These are phyloP conservation scores for Coptotermes formosanus DNA, from an alignment of 1,140 invertebrate species.

Conservation along the genomic window DNA sequence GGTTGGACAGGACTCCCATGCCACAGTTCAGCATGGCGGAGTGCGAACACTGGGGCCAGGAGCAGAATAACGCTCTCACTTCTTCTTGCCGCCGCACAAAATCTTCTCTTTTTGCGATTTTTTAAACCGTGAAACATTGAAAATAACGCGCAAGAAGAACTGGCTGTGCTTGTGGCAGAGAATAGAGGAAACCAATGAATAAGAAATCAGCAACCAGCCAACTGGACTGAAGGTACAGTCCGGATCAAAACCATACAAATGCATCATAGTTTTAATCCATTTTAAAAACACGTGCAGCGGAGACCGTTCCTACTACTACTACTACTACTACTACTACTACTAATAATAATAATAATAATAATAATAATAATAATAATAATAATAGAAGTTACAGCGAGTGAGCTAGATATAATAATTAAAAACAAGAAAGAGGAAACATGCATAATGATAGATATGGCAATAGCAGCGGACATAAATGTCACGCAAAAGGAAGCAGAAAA, in stretches of 20 bases:
- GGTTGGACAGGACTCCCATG: not conserved
- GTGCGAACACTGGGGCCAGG: not conserved
- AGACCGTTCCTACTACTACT: too few relatives aligned
- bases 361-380: too few relatives aligned
- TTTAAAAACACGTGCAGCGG: too few relatives aligned
- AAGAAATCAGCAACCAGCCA: not conserved
- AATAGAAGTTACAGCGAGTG: too few relatives aligned
- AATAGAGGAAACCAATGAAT: not conserved
- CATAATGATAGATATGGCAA: too few relatives aligned
- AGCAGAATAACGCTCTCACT: not conserved
- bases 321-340: too few relatives aligned
- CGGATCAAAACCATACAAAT: not conserved
- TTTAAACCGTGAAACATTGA: slow-evolving; percentile 2
- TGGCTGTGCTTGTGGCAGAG: not conserved
- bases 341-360: too few relatives aligned
- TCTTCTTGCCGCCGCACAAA: not conserved
- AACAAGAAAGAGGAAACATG: too few relatives aligned
- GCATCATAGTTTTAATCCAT: too few relatives aligned
- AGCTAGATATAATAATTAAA: too few relatives aligned
- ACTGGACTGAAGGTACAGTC: not conserved
- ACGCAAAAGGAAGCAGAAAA: too few relatives aligned
- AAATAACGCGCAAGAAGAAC: not conserved
- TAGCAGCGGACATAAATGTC: too few relatives aligned
- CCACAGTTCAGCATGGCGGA: not conserved
- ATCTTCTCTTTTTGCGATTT: not conserved